Conservation (phyloP, 2,113 vertebrate genomes). For the Lepisosteus oculatus region DNA sequence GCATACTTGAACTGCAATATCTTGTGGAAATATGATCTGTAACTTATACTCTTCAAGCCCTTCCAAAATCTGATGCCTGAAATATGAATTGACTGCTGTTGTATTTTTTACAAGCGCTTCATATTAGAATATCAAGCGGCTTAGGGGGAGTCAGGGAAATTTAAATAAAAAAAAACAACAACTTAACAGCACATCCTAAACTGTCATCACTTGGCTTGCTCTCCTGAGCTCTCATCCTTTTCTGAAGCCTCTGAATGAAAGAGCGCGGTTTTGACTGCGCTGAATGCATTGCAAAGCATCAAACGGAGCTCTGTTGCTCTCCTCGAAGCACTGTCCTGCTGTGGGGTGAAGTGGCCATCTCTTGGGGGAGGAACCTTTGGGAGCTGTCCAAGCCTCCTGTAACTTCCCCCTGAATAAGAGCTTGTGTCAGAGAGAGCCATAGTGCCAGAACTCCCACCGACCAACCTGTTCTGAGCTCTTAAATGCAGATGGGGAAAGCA, state of each 20-base stretch:
- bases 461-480: not conserved
- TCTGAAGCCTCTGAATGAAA: not conserved
- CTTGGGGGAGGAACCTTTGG: not conserved
- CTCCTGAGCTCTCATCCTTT: not conserved
- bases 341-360: not conserved
- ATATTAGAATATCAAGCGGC: too few relatives aligned
- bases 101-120: too few relatives aligned
- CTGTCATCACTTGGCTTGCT: not conserved
- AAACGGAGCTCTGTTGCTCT: conserved; percentile 8
- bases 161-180: not conserved
- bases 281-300: not conserved
- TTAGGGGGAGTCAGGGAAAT: not conserved
- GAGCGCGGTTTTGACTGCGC: not conserved
- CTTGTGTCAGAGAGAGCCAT: conserved; percentile 9
- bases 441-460: conserved; percentile 10
- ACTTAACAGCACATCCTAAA: not conserved
- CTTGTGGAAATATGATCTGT: too few relatives aligned
- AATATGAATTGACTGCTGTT: too few relatives aligned
- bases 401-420: conserved; percentile 14
- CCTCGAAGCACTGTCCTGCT: not conserved
- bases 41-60: too few relatives aligned
- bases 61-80: too few relatives aligned
- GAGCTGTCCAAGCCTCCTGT: not conserved
- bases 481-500: not conserved
- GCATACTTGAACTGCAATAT: too few relatives aligned